phyloP scores from a whole-genome alignment of 2,888 invertebrate species.

The Spicauda simplicius region DNA sequence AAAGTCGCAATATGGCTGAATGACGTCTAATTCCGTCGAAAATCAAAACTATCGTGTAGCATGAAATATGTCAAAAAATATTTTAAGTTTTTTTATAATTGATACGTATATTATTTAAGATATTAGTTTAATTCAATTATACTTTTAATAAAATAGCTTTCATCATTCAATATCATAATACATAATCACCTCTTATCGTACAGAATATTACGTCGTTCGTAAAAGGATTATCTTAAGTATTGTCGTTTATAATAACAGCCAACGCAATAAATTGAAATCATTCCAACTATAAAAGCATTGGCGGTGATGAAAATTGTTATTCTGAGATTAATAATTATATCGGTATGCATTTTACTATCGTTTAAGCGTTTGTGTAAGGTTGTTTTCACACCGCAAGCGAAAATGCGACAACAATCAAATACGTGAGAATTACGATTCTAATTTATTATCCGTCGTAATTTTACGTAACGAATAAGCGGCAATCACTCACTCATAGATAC shows the following conservation, averaged over 20 bases:
- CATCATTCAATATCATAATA: no score
- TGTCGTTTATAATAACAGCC: background rate
- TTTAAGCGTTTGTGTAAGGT: background rate
- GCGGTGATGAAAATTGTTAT: constrained; percentile 17
- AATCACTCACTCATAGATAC: no score
- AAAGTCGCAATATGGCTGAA: background rate
- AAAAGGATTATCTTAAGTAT: no score
- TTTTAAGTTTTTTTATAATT: no score
- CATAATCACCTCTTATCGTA: no score
- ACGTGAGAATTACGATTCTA: constrained; percentile 35
- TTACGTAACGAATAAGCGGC: no score
- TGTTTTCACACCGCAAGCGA: constrained; percentile 9
- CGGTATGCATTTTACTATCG: background rate
- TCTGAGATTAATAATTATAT: constrained; percentile 14
- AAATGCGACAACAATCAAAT: constrained; percentile 19
- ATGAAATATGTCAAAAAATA: background rate
- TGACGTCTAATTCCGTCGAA: background rate
- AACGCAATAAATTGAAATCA: constrained; percentile 3
- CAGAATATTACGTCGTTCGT: no score
- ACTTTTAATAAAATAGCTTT: no score
- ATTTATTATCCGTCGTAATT: no score
- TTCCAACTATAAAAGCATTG: constrained; percentile 10
- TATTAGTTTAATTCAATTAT: no score
- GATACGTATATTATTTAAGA: no score
- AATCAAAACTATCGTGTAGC: background rate